phyloP scores from a whole-genome alignment of 2,888 invertebrate species.

The Unio pictorum region DNA sequence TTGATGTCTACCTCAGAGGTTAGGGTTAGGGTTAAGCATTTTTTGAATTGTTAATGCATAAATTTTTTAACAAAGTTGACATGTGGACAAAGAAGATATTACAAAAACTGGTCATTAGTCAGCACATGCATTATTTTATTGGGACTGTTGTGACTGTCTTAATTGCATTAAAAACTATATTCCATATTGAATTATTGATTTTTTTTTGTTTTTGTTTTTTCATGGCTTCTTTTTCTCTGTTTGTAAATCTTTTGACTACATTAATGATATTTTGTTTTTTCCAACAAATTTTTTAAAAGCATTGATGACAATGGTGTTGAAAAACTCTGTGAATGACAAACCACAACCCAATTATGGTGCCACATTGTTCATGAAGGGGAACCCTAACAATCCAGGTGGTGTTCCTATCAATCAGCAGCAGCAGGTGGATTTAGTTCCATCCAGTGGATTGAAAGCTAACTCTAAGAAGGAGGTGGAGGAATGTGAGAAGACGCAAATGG shows the following conservation, averaged over 20 bases:
- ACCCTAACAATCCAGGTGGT: not conserved
- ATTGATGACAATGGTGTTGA: conserved; percentile 59
- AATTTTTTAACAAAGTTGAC: too few relatives aligned
- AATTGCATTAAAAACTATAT: not conserved
- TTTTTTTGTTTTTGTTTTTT: not conserved
- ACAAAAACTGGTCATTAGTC: too few relatives aligned
- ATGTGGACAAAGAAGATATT: too few relatives aligned
- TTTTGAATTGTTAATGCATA: too few relatives aligned
- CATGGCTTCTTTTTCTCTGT: not conserved
- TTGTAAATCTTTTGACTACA: not conserved
- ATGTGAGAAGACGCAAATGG: conserved; percentile 34
- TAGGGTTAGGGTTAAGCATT: too few relatives aligned
- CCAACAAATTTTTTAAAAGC: conserved; percentile 32
- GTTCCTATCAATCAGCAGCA: not conserved
- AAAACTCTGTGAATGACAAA: conserved; percentile 39
- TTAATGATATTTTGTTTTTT: not conserved
- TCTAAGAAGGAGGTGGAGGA: conserved; percentile 2
- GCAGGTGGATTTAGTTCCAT: not conserved
- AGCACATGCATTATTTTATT: too few relatives aligned
- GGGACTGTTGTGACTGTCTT: too few relatives aligned
- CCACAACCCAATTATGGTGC: conserved; percentile 52
- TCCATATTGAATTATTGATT: not conserved
- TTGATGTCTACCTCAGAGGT: too few relatives aligned
- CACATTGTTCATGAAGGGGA: conserved; percentile 45
- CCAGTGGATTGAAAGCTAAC: not conserved